Conservation (phyloP, 2,797 vertebrate genomes). For the Coregonus suidteri region DNA sequence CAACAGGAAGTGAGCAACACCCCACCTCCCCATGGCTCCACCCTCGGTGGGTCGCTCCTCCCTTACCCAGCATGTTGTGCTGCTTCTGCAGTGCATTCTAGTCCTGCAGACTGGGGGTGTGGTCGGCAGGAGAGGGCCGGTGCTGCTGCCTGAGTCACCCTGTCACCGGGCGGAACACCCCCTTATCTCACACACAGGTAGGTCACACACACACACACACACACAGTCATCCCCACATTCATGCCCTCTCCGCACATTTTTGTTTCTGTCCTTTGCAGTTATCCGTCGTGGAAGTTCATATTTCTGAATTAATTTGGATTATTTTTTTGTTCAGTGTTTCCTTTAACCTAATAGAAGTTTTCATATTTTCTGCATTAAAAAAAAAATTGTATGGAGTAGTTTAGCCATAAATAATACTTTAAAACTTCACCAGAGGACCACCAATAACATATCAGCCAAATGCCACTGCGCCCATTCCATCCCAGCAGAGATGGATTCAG, state of each 20-base stretch:
- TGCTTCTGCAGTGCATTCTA: conserved; percentile 83
- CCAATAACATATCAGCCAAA: conserved; percentile 46
- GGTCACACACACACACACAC: conserved; percentile 16
- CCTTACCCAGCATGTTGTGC: conserved; percentile 76
- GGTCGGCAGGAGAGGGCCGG: conserved; percentile 68
- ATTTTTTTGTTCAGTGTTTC: too few species aligned
- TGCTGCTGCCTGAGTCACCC: conserved; percentile 72
- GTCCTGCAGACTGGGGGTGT: conserved; percentile 69
- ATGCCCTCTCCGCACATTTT: too few species aligned
- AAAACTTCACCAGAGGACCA: conserved; percentile 47
- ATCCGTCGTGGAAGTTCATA: too few species aligned
- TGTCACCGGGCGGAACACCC: conserved; percentile 89
- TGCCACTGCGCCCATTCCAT: conserved; percentile 65
- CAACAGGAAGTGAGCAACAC: conserved; percentile 75
- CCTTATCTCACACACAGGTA: conserved; percentile 87
- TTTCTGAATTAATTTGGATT: too few species aligned
- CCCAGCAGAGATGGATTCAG: conserved; percentile 45
- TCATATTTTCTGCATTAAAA: conserved; percentile 24
- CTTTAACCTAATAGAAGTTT: too few species aligned
- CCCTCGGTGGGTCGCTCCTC: conserved; percentile 76
- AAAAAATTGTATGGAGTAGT: conserved; percentile 39
- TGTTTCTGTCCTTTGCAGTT: too few species aligned
- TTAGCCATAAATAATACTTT: conserved; percentile 52
- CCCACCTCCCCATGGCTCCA: conserved; percentile 37
- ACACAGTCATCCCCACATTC: too few species aligned